phyloP scores from a whole-genome alignment of 2,113 vertebrate genomes.

The Istiophorus platypterus region DNA sequence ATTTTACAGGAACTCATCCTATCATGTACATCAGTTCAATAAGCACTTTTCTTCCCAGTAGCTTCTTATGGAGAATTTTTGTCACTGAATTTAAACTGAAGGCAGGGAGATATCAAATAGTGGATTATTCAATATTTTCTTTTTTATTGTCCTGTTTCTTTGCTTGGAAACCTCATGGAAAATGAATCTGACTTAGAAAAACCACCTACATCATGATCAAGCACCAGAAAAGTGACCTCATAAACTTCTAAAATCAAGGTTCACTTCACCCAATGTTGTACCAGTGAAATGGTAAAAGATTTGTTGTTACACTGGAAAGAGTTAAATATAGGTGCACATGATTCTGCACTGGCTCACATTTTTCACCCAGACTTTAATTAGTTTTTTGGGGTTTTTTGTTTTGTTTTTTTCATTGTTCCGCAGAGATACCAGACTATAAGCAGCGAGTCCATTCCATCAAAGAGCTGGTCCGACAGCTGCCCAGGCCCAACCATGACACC shows the following conservation, averaged over 20 bases:
- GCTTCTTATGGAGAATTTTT: background rate
- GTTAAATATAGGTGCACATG: too few species aligned
- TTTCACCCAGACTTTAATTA: background rate
- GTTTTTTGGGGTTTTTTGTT: too few species aligned
- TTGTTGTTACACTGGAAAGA: background rate
- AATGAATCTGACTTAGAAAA: background rate
- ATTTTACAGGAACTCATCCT: background rate
- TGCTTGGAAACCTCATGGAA: too few species aligned
- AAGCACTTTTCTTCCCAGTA: background rate
- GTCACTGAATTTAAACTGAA: background rate
- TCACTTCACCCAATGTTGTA: too few species aligned
- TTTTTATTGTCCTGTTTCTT: background rate
- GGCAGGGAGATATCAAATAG: background rate
- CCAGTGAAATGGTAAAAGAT: background rate
- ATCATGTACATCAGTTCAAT: background rate
- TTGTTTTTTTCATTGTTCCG: constrained; percentile 22
- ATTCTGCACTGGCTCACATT: background rate
- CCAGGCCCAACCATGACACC: constrained; percentile 95
- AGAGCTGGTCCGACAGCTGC: constrained; percentile 93
- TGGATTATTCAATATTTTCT: background rate
- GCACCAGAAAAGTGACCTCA: rapidly evolving
- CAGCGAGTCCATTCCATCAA: constrained; percentile 89
- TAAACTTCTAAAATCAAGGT: too few species aligned
- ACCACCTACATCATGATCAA: background rate
- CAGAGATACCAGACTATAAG: constrained; percentile 91